phyloP scores from a whole-genome alignment of 2,113 vertebrate species.

The Neomonachus schauinslandi region DNA sequence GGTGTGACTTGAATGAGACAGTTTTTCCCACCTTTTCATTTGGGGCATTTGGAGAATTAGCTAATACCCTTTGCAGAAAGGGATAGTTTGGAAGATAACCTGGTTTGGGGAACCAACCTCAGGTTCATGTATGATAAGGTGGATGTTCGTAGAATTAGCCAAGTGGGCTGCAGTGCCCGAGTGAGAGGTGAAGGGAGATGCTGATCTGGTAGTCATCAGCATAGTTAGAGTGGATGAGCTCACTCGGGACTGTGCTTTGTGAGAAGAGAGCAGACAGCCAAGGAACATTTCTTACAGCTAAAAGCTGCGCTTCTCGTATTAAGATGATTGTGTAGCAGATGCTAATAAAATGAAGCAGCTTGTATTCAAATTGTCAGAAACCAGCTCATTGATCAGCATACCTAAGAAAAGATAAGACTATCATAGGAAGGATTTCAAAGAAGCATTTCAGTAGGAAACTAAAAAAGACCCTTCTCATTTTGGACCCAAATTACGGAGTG shows the following conservation, averaged over 20 bases:
- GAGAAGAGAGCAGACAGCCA: constrained; percentile 14
- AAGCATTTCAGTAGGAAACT: constrained; percentile 20
- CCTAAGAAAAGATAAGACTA: constrained; percentile 40
- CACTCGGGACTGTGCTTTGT: neutral
- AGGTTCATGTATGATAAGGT: constrained; percentile 40
- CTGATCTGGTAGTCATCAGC: neutral
- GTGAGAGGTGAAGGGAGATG: neutral
- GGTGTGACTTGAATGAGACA: neutral
- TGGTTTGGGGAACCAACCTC: constrained; percentile 26
- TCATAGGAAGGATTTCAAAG: constrained; percentile 38
- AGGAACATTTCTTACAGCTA: constrained; percentile 28
- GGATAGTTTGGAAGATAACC: neutral
- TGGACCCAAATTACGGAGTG: neutral
- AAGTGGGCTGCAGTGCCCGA: neutral
- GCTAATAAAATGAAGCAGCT: constrained; percentile 72
- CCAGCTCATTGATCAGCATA: constrained; percentile 43
- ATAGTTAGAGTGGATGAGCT: neutral
- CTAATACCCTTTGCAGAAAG: neutral
- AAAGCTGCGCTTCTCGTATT: neutral
- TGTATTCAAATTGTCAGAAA: constrained; percentile 54
- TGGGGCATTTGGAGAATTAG: neutral
- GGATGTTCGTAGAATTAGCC: neutral
- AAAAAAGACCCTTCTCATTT: constrained; percentile 29
- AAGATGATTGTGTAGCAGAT: constrained; percentile 61
- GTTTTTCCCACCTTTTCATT: neutral